These are phyloP conservation scores for Prunella strophiata DNA, from an alignment of 2,797 vertebrate genomes.

Conservation along the genomic window DNA sequence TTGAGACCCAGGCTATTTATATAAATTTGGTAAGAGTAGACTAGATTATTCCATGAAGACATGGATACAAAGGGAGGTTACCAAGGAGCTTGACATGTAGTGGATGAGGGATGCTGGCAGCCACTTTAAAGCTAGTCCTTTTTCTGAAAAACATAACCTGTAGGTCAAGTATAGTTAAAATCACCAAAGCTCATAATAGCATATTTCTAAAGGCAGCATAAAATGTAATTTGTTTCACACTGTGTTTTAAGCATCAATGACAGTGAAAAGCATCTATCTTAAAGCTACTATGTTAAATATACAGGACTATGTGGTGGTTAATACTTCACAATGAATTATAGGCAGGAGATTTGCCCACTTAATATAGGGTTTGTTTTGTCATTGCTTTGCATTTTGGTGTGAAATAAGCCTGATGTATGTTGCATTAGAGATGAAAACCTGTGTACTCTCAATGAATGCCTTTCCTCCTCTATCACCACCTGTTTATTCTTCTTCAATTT, in stretches of 20 bases:
- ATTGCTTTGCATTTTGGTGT: conserved; percentile 1
- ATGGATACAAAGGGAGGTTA: neutral
- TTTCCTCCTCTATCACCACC: conserved; percentile 7
- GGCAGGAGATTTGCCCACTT: neutral
- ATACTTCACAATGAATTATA: neutral
- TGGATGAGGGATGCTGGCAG: neutral
- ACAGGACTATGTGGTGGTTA: neutral
- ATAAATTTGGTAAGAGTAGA: neutral
- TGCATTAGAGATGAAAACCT: conserved; percentile 25
- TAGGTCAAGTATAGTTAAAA: neutral
- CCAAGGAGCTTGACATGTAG: neutral
- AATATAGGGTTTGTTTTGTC: conserved; percentile 19
- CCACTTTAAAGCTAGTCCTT: neutral
- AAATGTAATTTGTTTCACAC: neutral
- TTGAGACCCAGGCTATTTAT: neutral
- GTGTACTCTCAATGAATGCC: neutral
- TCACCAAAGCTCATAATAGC: neutral
- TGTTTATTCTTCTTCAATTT: conserved; percentile 57
- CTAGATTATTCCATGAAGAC: neutral
- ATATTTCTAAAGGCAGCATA: neutral
- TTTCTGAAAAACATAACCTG: neutral
- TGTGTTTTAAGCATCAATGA: neutral
- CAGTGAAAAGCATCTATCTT: neutral
- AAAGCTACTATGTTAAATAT: neutral
- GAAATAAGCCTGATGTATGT: neutral